Evolutionary conservation across 1,140 invertebrate genomes (phyloP).

Genomic region (Ladona fulva): DNA sequence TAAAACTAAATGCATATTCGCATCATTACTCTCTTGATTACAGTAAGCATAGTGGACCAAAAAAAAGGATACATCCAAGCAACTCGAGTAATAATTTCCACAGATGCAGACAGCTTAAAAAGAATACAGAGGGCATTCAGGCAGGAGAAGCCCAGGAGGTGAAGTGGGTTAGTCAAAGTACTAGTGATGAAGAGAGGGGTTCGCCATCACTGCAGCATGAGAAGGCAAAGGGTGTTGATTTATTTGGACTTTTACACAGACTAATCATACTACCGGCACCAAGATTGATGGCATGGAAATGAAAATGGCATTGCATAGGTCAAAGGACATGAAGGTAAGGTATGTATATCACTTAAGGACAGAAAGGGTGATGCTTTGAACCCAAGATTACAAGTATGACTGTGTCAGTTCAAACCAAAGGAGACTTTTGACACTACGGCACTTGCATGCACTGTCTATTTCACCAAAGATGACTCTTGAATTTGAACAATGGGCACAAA

Average conservation of each 20-base stretch:
- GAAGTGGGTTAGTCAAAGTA: background rate
- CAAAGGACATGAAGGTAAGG: background rate
- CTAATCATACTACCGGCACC: background rate
- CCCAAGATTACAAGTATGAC: background rate
- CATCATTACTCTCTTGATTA: background rate
- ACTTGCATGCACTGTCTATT: background rate
- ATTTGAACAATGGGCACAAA: background rate
- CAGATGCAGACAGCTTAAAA: background rate
- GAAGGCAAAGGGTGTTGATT: background rate
- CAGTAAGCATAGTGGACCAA: background rate
- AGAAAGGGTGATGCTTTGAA: background rate
- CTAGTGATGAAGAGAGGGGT: background rate
- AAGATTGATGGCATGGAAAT: background rate
- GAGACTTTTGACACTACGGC: slow-evolving; percentile 3
- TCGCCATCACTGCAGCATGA: slow-evolving; percentile 2
- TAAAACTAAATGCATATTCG: background rate
- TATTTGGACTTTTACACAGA: background rate
- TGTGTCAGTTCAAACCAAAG: background rate
- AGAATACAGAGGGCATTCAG: background rate
- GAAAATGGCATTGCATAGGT: background rate
- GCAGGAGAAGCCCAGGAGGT: slow-evolving; percentile 1
- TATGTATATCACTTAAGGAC: background rate
- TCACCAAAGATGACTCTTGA: background rate
- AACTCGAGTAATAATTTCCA: slow-evolving; percentile 2
- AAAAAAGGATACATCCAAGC: background rate